Evolutionary conservation across 2,797 vertebrate species (phyloP).

Genomic region (Micromesistius poutassou): DNA sequence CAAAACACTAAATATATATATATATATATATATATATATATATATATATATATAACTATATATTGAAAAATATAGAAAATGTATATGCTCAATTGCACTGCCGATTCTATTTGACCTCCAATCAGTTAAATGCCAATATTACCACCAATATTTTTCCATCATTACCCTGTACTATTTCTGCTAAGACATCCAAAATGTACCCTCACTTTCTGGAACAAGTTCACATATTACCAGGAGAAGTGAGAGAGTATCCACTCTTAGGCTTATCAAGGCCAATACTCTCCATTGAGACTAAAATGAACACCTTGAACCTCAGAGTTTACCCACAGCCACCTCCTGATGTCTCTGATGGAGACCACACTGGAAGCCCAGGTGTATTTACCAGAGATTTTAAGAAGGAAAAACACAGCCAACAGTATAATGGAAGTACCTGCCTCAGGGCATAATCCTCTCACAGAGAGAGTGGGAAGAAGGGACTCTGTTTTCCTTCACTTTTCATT

Average conservation of each 20-base stretch:
- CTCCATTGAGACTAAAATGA: not conserved
- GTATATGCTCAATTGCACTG: not conserved
- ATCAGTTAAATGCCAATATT: not conserved
- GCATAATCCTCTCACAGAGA: not conserved
- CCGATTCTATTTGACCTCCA: not conserved
- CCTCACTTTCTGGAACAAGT: not conserved
- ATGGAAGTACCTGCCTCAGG: not conserved
- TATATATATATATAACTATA: not conserved
- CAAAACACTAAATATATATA: not conserved
- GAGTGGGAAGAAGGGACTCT: not conserved
- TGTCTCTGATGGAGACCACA: not conserved
- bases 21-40: not conserved
- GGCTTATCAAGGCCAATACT: not conserved
- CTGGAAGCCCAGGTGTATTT: not conserved
- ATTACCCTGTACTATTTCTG: not conserved
- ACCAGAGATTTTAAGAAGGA: not conserved
- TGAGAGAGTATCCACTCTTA: not conserved
- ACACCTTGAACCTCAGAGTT: not conserved
- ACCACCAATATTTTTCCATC: not conserved
- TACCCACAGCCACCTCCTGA: not conserved
- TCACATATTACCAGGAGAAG: not conserved
- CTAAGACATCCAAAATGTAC: not conserved
- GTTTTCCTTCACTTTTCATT: too few relatives aligned
- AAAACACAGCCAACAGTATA: not conserved
- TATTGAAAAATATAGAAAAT: not conserved